These are phyloP conservation scores for Mizuhopecten yessoensis DNA, from an alignment of 1,140 invertebrate species.

Conservation along the genomic window DNA sequence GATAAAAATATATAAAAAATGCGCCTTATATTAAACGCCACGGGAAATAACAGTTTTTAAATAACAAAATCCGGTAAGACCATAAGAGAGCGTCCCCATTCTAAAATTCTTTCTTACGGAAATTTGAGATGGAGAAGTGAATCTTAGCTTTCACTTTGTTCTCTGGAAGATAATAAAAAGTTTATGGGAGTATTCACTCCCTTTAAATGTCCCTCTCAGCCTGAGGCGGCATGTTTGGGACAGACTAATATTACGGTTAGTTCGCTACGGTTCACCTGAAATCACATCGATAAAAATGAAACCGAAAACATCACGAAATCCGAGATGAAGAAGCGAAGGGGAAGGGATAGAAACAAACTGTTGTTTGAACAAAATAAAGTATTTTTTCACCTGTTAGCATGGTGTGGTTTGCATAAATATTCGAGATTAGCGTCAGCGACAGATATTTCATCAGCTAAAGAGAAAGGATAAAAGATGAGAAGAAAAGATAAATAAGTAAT, in stretches of 20 bases:
- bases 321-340: background rate
- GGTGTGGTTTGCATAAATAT: background rate
- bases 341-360: background rate
- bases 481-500: conserved; percentile 31
- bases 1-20: background rate
- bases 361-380: background rate
- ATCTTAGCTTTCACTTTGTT: conserved; percentile 38
- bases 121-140: conserved; percentile 25
- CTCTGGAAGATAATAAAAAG: background rate
- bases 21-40: background rate
- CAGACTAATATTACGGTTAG: conserved; percentile 12
- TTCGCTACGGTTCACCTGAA: conserved; percentile 26
- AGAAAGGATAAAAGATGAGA: conserved; percentile 32
- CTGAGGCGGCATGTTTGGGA: background rate
- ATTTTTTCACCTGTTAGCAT: background rate
- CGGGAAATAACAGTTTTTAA: conserved; percentile 28
- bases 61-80: conserved; percentile 3
- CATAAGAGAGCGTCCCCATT: background rate
- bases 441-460: conserved; percentile 6
- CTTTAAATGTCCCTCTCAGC: background rate
- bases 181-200: conserved; percentile 16
- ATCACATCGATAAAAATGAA: conserved; percentile 30
- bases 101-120: conserved; percentile 15
- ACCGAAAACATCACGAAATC: background rate
- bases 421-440: background rate